Evolutionary conservation across 2,113 vertebrate species (phyloP), one percentile per base, ranked within the genome.

Genomic region (Forbesichthys papilliferus): DNA sequence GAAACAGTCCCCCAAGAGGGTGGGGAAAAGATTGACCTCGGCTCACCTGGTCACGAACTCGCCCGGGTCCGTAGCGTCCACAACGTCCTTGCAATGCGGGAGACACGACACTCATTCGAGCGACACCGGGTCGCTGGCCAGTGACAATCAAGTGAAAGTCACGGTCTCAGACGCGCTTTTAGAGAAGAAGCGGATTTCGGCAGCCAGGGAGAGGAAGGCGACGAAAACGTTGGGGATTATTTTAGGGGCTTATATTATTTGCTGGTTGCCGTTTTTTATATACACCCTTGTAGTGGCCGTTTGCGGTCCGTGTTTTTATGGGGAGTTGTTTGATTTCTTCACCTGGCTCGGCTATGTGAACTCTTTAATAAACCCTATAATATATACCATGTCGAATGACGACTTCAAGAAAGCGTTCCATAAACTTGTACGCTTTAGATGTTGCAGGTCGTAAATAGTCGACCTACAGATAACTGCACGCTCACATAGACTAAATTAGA

Each of bases 241-340:
- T 79, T 86, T 99, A 79, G 98, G 98, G 84, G 97, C 96, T 0
- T 99, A 98, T 63, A 99, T 99, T 42, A 93, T 98, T 20, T 99
- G 98, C 75, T 99, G 98, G 98, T 90, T 99, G 78, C 98, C 98
- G 49, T 99, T 98, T 91, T 99, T 99, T 90, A 98, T 99, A 84
- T 96, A 96, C 88, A 95, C 95, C 0, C 72, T 99, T 20, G 87
- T 99, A 66, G 91, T 95, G 6, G 93, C 95, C 8, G 91, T 96
- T 60, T 99, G 97, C 75, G 91, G 92, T 6, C 85, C 93, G 2
- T 99, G 96, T 67, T 88, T 94, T 42, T 91, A 93, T 69, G 93
- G 90, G 0, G 92, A 95, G 61, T 80, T 99, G 1, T 92, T 96
- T 84, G 95, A 98, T 88, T 95, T 98, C 55, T 99, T 98, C 85